A percentile compares a stretch with the other conserved stretches of the same genome.
These are phyloP conservation scores for Phlogophora meticulosa DNA, from an alignment of 2,888 invertebrate species.

Conservation along the genomic window DNA sequence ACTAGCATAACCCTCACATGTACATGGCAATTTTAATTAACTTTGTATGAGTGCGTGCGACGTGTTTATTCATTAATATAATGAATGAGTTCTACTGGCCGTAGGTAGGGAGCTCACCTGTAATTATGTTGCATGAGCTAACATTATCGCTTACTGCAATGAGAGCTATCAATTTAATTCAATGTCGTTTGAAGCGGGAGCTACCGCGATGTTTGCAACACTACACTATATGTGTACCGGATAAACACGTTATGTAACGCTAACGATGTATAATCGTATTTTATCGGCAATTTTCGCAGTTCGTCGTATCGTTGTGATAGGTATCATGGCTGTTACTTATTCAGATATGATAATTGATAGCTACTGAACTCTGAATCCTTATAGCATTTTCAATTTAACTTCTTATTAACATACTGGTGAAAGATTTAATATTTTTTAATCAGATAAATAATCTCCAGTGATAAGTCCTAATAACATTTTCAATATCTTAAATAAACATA, in stretches of 20 bases:
- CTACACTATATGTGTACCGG: conserved; percentile 41
- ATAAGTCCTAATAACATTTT: too few relatives aligned
- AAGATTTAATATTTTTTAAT: too few relatives aligned
- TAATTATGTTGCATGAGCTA: conserved; percentile 81
- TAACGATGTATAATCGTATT: conserved; percentile 13
- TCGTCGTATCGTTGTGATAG: conserved; percentile 1
- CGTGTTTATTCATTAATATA: conserved; percentile 81
- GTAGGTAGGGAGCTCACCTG: conserved; percentile 61
- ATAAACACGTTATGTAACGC: conserved; percentile 41
- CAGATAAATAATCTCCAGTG: too few relatives aligned
- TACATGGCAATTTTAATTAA: conserved; percentile 31
- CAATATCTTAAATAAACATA: too few relatives aligned
- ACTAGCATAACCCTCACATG: conserved; percentile 23
- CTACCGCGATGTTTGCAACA: conserved; percentile 64
- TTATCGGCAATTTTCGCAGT: background rate
- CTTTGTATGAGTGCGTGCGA: conserved; percentile 56
- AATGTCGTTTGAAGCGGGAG: conserved; percentile 77
- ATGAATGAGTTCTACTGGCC: conserved; percentile 72
- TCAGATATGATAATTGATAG: background rate
- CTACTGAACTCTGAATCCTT: too few relatives aligned
- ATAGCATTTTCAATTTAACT: too few relatives aligned
- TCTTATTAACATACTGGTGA: too few relatives aligned
- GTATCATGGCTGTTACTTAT: conserved; percentile 3
- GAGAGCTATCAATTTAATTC: conserved; percentile 81
- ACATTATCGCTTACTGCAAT: conserved; percentile 76